Percentiles rank a stretch among this genome's conserved stretches.
These are phyloP conservation scores for Muscicapa striata DNA, from an alignment of 2,797 vertebrate genomes.

Conservation along the genomic window DNA sequence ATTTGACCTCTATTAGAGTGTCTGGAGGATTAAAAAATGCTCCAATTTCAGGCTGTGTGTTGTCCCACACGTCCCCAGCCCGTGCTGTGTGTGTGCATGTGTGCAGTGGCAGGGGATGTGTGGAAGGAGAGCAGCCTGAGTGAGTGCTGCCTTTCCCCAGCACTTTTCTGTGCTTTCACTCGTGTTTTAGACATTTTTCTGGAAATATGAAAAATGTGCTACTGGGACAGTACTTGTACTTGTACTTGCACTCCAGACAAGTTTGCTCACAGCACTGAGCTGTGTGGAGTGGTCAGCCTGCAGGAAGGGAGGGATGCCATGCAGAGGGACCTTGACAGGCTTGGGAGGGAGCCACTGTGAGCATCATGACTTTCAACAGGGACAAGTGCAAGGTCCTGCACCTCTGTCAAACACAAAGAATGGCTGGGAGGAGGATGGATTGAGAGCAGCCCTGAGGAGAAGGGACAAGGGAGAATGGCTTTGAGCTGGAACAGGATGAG, in stretches of 20 bases:
- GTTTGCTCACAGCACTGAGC: neutral
- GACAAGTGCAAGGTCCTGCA: neutral
- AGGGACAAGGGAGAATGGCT: neutral
- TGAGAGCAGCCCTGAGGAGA: neutral
- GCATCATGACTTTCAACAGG: neutral
- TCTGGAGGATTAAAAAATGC: slow-evolving; percentile 31
- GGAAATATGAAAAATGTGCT: neutral
- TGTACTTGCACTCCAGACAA: neutral
- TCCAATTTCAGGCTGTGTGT: neutral
- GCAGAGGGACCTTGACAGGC: neutral
- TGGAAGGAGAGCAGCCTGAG: neutral
- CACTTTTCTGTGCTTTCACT: neutral
- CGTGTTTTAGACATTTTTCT: neutral
- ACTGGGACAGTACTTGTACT: neutral
- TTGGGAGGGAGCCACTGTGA: fast-evolving
- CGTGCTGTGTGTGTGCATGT: neutral
- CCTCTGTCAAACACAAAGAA: neutral
- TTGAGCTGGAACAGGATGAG: neutral
- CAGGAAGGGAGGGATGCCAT: neutral
- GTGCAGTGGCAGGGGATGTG: fast-evolving
- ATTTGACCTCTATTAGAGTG: slow-evolving; percentile 38
- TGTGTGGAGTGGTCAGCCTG: fast-evolving
- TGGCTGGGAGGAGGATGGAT: neutral
- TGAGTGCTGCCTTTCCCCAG: fast-evolving
- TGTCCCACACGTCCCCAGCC: neutral